These are phyloP conservation scores for Neosilurus mollespiculum DNA, from an alignment of 2,797 vertebrate genomes.

Conservation along the genomic window DNA sequence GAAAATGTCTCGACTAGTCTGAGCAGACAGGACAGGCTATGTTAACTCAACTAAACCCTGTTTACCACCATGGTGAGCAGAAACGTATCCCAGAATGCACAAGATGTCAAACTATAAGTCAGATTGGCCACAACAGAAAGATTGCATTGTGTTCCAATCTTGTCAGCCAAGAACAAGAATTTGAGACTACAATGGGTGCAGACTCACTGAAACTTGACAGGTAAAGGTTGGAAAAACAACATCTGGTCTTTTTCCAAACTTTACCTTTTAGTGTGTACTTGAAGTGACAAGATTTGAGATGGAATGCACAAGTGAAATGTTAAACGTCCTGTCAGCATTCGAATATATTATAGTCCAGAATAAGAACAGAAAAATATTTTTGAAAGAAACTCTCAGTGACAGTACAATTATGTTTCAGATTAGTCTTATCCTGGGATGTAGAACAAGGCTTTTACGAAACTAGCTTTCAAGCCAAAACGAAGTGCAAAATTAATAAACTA, in stretches of 20 bases:
- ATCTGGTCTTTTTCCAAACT: background rate
- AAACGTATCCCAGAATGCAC: background rate
- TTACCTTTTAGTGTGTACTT: background rate
- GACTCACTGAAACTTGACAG: background rate
- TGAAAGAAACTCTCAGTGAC: background rate
- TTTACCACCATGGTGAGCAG: background rate
- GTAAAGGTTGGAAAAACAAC: background rate
- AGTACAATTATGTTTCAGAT: conserved; percentile 9
- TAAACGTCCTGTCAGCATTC: background rate
- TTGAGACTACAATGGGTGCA: background rate
- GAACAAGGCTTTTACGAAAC: background rate
- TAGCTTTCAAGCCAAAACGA: conserved; percentile 9
- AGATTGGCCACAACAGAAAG: background rate
- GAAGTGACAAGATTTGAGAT: conserved; percentile 6
- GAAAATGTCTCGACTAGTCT: background rate
- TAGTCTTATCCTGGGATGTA: conserved; percentile 3
- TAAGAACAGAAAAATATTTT: background rate
- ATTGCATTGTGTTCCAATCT: background rate
- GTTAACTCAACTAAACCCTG: background rate
- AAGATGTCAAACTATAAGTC: background rate
- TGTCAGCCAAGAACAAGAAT: background rate
- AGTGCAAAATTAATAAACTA: conserved; percentile 19
- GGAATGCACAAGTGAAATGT: background rate
- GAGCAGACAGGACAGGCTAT: background rate
- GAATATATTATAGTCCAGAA: background rate